Conservation (phyloP, 1,140 invertebrate genomes). For the Lepidotrigona ventralis region DNA sequence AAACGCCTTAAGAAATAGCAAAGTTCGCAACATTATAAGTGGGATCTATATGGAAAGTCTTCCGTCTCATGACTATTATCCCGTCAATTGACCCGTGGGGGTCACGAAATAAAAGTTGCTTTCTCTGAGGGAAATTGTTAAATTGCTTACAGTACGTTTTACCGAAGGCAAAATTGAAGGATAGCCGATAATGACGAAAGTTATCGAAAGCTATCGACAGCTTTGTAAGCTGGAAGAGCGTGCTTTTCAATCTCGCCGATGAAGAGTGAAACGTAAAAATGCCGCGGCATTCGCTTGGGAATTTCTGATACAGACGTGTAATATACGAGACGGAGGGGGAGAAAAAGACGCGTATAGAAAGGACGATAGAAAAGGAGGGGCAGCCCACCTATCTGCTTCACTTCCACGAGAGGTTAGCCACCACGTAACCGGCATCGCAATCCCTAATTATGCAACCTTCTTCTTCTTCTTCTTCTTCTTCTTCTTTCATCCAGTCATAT, state of each 20-base stretch:
- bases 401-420: constrained; percentile 55
- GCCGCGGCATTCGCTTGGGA: constrained; percentile 38
- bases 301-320: constrained; percentile 19
- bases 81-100: not conserved
- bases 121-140: constrained; percentile 2
- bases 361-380: constrained; percentile 36
- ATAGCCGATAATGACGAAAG: not conserved
- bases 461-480: constrained; percentile 46
- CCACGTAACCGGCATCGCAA: constrained; percentile 67
- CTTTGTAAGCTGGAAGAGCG: not conserved
- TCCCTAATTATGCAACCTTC: constrained; percentile 72
- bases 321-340: not conserved
- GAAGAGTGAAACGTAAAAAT: constrained; percentile 38
- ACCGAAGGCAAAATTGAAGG: not conserved
- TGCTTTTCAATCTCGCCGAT: not conserved
- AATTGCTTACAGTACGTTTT: not conserved
- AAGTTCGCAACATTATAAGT: not conserved
- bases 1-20: not conserved
- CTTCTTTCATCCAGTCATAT: constrained; percentile 15
- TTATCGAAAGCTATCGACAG: constrained; percentile 14
- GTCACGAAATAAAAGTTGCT: constrained; percentile 6
- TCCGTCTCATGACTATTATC: not conserved
- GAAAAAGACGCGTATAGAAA: constrained; percentile 36
- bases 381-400: constrained; percentile 38
- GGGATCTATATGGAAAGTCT: constrained; percentile 11